phyloP scores from a whole-genome alignment of 35 echinoderm and acorn worm genomes.

The Hemicentrotus pulcherrimus region DNA sequence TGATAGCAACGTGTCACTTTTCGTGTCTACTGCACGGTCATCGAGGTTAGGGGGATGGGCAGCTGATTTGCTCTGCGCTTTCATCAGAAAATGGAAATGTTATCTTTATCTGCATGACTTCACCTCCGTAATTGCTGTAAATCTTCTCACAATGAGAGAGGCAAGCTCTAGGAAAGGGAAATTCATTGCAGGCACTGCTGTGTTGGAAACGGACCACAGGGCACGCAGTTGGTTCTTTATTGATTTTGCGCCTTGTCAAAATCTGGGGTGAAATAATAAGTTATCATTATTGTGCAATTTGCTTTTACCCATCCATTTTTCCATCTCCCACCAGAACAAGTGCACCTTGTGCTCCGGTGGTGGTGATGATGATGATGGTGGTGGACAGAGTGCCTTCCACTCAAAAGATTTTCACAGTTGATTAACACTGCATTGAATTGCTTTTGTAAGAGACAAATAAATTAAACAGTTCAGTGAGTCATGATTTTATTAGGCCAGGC shows the following conservation, averaged over 20 bases:
- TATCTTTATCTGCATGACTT: conserved; percentile 48
- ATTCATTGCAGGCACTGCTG: not conserved
- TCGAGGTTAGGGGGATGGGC: not conserved
- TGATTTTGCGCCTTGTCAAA: conserved; percentile 25
- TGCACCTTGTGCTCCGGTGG: not conserved
- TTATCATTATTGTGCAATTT: conserved; percentile 20
- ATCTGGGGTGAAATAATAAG: conserved; percentile 12
- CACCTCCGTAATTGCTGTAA: not conserved
- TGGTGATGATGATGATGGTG: not conserved
- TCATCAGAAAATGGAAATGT: conserved; percentile 22
- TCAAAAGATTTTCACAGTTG: not conserved
- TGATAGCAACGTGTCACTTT: not conserved
- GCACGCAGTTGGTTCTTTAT: not conserved
- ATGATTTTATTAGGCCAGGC: not conserved
- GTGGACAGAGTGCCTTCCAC: not conserved
- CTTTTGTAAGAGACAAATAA: conserved; percentile 10
- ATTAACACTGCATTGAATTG: not conserved
- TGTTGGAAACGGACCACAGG: not conserved
- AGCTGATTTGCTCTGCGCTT: conserved; percentile 19
- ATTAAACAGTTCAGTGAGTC: conserved; percentile 17
- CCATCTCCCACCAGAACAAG: not conserved
- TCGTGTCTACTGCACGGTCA: conserved; percentile 16
- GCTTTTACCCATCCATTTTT: not conserved
- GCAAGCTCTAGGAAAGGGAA: not conserved
- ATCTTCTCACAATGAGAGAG: conserved; percentile 40